Evolutionary conservation across 2,888 invertebrate species (phyloP), one percentile per base, ranked within the genome.

Genomic region (Sinelater perroti): DNA sequence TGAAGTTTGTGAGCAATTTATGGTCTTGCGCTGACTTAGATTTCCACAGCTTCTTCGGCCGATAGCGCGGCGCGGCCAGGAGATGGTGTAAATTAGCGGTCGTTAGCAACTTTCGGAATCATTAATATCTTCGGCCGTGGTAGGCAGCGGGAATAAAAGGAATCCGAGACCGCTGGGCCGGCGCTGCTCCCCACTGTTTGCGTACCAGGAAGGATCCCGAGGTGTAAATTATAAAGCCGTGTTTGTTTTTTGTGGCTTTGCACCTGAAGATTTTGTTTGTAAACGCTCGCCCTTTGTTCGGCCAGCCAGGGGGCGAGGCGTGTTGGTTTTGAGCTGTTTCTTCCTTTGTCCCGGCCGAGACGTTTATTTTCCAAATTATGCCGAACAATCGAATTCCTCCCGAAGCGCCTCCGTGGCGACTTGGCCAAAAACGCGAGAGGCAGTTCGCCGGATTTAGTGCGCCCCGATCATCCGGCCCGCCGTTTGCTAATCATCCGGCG

Each of bases 1-100:
- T 69, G 70, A 71, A 71, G 70, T 67, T 68, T 59, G 61, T 71
- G 73, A 73, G 64, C 68, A 71, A 74, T 74, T 74, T 74, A 74
- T 73, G 66, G 71, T 70, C 70, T 65, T 68, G 66, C 70, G 70
- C 61, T 60, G 63, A 67, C 63, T 71, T 70, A 63, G 67, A 69
- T 69, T 67, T 64, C 55, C 63, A 33, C 61, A 61, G 62, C 53
- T 57, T 57, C 49, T 40, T 26, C 54, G 56, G 56, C 61, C 35
- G 40, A 45, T 46, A 52, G 45, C 35, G 35, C 17, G 35, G 45
- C 26, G 16, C 17, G 11, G n/a, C 10, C 10, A 10, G 13, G 42
- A 47, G 45, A 46, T 36, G 14, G 52, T 58, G 47, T 47, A 53
- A 53, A 58, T 58, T 52, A 53, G 45, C 40, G 20, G 20, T 56